Base-by-base conservation (phyloP, 2,888 invertebrate genomes). In the Platycheirus albimanus region DNA sequence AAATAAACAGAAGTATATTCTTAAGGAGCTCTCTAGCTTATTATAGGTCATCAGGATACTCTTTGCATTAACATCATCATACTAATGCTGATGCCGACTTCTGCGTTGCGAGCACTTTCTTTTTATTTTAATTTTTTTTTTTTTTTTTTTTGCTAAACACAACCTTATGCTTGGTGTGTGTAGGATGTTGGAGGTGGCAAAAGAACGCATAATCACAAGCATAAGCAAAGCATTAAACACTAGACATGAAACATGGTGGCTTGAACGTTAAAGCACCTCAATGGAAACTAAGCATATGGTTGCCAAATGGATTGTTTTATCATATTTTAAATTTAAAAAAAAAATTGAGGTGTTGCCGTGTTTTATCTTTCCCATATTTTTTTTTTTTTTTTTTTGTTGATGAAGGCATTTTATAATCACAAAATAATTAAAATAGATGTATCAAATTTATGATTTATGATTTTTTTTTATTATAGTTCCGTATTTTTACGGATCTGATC, bases 1-100 rank as follows among this genome's bases (percentile, higher is more conserved):
- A 66, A 8, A 24, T 5, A 36, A 36, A 20, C 24, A 51, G 1
- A 69, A 43, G 69, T 69, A 70, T 6, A 4, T 75, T 71, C 64
- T 58, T 67, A 58, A 80, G 69, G 70, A 80, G 63, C 80, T 80
- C 70, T 70, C 24, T 61, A 36, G 76, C 81, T 81, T 76, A 76
- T 81, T 81, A 70, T 67, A 52, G 81, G 76, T 72, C 81, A 83
- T 77, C 71, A 63, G 81, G 76, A 77, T 77, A 54, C 71, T 83
- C 76, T 83, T 64, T 72, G 63, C 67, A 83, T 77, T 71, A 83
- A 72, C 67, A 72, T 61, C 15, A 61, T 61, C 15, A 41, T 36
- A 41, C n/a, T n/a, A n/a, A n/a, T n/a, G 52, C 28, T 5, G 19
- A 4, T 45, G 24, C 66, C 51, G 24, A 52, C 72, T 38, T n/a